Percentiles rank a stretch among this genome's conserved stretches.
Evolutionary conservation across 2,888 invertebrate species (phyloP).

Genomic region (Xanthia icteritia): DNA sequence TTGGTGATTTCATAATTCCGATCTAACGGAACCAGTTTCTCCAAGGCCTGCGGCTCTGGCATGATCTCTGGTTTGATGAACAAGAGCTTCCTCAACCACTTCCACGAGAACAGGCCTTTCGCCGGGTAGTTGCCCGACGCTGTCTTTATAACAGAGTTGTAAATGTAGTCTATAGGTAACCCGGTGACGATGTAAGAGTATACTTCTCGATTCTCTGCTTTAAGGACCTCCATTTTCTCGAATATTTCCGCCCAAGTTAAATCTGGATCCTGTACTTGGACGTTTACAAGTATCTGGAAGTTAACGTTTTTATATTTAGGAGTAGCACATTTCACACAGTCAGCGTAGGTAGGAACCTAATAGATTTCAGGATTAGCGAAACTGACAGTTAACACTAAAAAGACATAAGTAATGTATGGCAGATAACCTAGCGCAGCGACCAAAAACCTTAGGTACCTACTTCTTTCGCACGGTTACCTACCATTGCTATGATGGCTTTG

Average conservation of each 20-base stretch:
- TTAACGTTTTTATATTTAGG: neutral
- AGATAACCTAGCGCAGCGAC: neutral
- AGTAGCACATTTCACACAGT: neutral
- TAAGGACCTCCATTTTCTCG: slow-evolving; percentile 79
- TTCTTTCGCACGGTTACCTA: neutral
- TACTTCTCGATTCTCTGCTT: slow-evolving; percentile 72
- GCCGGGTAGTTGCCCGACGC: slow-evolving; percentile 67
- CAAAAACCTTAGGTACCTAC: neutral
- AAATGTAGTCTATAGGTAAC: slow-evolving; percentile 83
- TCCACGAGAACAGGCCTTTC: slow-evolving; percentile 67
- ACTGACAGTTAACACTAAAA: too few species aligned
- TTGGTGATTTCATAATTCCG: slow-evolving; percentile 78
- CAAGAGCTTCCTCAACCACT: slow-evolving; percentile 63
- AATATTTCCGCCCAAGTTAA: slow-evolving; percentile 78
- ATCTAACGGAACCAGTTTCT: slow-evolving; percentile 71
- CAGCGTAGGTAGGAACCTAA: neutral
- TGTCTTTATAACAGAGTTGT: slow-evolving; percentile 75
- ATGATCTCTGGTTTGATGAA: slow-evolving; percentile 62
- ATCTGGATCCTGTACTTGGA: slow-evolving; percentile 79
- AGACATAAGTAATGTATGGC: too few species aligned
- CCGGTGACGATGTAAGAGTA: slow-evolving; percentile 83
- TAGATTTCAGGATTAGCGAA: neutral
- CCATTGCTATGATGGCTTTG: neutral
- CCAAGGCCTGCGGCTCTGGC: slow-evolving; percentile 65
- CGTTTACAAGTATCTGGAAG: slow-evolving; percentile 81